Base-by-base conservation (phyloP, 2,888 invertebrate genomes). In the Galerucella pusilla region DNA sequence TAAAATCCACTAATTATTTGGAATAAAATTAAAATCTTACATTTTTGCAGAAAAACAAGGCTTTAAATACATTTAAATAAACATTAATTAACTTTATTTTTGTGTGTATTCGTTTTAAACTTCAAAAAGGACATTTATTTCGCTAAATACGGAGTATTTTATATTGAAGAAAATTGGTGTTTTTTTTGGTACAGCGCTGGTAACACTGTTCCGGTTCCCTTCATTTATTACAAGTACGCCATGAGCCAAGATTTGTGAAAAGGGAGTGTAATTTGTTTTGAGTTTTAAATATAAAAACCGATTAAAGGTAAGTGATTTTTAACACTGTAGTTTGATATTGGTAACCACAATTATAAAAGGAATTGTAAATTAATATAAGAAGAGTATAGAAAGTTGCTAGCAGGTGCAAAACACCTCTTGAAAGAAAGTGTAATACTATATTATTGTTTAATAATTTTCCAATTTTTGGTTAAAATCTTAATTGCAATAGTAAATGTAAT, bases 251-350 rank as follows among this genome's bases (percentile, higher is more conserved):
- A 83, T 80, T 85, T 84, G 82, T 85, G 84, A 86, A 85, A 85
- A 86, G 86, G 86, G 85, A 85, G 85, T 85, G 85, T 82, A 82
- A 85, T 85, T 85, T 86, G 85, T 85, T 85, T 86, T 83, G 78
- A 83, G 82, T 84, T 84, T 84, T 83, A 79, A 73, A 74, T 68
- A 68, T 57, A 71, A 69, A 75, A 69, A 71, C 71, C 73, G 64
- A 68, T 68, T 70, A 71, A 76, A 61, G 71, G 79, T 79, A 74
- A 79, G 79, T 77, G 54, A 60, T 52, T 64, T 71, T 69, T 46
- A 11, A 14, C 35, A 59, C 52, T 45, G 45, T 20, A 45, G 11
- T 60, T 25, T 11, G 25, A 14, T 64, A 65, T 71, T 14, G 3
- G n/a, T 60, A 2, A 12, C 20, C n/a, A 54, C 52, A 28, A 64